These are phyloP conservation scores for Dendroctonus valens DNA, from an alignment of 1,140 invertebrate genomes.

Conservation along the genomic window DNA sequence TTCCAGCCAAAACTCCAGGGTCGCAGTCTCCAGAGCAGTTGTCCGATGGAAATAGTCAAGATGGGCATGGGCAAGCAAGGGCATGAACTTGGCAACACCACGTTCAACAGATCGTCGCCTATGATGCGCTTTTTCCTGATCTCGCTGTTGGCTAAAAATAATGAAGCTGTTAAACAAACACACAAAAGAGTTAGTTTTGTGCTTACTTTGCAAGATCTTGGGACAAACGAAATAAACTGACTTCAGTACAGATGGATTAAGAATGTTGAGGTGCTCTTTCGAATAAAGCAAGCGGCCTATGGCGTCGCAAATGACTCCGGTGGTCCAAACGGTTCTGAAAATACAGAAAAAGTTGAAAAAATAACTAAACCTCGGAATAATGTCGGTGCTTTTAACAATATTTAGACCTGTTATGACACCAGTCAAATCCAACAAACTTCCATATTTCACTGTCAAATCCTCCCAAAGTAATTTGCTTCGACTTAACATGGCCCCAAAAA, in stretches of 20 bases:
- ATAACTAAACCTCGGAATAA: not conserved
- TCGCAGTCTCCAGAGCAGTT: constrained; percentile 8
- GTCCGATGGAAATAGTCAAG: not conserved
- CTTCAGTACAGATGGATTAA: not conserved
- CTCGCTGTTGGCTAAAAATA: not conserved
- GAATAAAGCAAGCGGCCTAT: constrained; percentile 5
- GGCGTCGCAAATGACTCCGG: not conserved
- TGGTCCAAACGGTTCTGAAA: constrained; percentile 5
- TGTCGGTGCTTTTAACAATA: not conserved
- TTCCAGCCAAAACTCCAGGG: not conserved
- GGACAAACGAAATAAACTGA: constrained; percentile 6
- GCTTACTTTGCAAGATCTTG: not conserved
- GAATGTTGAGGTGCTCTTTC: not conserved
- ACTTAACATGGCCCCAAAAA: constrained; percentile 13
- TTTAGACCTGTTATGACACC: not conserved
- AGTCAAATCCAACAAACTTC: not conserved
- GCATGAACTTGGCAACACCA: not conserved
- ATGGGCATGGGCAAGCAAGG: not conserved
- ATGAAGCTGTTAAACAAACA: not conserved
- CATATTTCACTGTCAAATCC: not conserved
- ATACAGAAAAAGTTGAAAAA: not conserved
- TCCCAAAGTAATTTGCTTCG: not conserved
- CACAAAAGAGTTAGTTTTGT: not conserved
- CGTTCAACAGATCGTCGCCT: constrained; percentile 1
- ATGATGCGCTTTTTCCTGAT: not conserved